These are phyloP conservation scores for Pseudomyrmex gracilis DNA, from an alignment of 1,140 invertebrate species.

Conservation along the genomic window DNA sequence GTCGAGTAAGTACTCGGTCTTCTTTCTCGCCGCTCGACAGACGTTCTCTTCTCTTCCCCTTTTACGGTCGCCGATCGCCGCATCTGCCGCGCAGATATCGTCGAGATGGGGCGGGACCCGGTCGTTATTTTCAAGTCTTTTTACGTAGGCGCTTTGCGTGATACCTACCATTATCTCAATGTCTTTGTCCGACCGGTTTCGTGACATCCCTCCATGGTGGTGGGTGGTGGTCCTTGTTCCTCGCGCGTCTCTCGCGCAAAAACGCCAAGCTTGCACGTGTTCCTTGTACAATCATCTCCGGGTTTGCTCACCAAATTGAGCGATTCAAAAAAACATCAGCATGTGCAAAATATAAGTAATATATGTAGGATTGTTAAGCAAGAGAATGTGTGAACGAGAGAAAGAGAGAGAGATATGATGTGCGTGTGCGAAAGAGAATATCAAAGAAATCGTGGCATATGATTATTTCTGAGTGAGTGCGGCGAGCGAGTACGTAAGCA, in stretches of 20 bases:
- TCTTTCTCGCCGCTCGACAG: conserved; percentile 29
- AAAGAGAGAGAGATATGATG: no score
- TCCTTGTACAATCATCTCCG: conserved; percentile 27
- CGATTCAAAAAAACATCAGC: not conserved
- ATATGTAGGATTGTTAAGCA: no score
- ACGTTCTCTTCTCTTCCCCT: conserved; percentile 46
- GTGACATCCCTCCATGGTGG: not conserved
- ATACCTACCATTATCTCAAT: conserved; percentile 55
- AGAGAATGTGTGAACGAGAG: no score
- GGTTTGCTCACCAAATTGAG: conserved; percentile 16
- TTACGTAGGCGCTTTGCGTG: conserved; percentile 55
- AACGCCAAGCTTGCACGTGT: conserved; percentile 46
- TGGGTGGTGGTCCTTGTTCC: conserved; percentile 12
- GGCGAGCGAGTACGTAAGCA: no score
- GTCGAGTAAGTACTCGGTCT: conserved; percentile 18
- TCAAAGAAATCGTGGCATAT: no score
- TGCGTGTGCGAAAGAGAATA: no score
- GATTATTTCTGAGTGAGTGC: no score
- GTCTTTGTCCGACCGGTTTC: conserved; percentile 55
- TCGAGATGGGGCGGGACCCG: conserved; percentile 44
- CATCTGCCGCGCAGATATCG: conserved; percentile 60
- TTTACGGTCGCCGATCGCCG: conserved; percentile 47
- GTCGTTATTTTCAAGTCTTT: conserved; percentile 54
- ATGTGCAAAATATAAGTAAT: not conserved
- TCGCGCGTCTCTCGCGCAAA: conserved; percentile 14